A percentile compares a stretch with the other conserved stretches of the same genome.
Evolutionary conservation across 1,140 invertebrate genomes (phyloP).

Genomic region (Brachionus rotundiformis): DNA sequence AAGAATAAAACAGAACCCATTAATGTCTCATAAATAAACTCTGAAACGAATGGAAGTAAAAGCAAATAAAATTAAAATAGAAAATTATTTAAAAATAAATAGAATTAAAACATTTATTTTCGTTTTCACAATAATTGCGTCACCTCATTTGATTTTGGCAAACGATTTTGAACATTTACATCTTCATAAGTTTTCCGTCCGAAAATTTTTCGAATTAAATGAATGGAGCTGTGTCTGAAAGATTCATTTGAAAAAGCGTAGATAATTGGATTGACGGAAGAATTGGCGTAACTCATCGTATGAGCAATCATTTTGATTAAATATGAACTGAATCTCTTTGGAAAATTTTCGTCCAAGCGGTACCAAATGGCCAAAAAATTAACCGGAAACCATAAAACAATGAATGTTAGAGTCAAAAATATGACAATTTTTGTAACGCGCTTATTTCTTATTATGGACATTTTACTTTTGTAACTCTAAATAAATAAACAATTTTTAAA

Average conservation of each 20-base stretch:
- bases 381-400: conserved; percentile 51
- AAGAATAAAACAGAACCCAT: no score
- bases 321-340: conserved; percentile 22
- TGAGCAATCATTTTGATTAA: conserved; percentile 51
- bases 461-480: not conserved
- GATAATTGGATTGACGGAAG: conserved; percentile 66
- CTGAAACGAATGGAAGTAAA: no score
- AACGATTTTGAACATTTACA: not conserved
- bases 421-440: conserved; percentile 47
- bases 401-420: conserved; percentile 37
- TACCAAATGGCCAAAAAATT: conserved; percentile 52
- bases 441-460: conserved; percentile 5
- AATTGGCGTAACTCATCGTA: conserved; percentile 65
- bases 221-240: conserved; percentile 54
- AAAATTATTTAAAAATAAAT: not conserved
- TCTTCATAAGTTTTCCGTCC: not conserved
- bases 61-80: no score
- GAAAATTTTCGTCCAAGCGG: conserved; percentile 50
- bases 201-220: conserved; percentile 23
- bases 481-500: not conserved
- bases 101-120: not conserved
- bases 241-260: conserved; percentile 66
- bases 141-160: conserved; percentile 18
- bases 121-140: conserved; percentile 29
- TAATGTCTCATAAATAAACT: no score